Conservation (phyloP, 2,888 invertebrate species). For the Drosophila helvetica region DNA sequence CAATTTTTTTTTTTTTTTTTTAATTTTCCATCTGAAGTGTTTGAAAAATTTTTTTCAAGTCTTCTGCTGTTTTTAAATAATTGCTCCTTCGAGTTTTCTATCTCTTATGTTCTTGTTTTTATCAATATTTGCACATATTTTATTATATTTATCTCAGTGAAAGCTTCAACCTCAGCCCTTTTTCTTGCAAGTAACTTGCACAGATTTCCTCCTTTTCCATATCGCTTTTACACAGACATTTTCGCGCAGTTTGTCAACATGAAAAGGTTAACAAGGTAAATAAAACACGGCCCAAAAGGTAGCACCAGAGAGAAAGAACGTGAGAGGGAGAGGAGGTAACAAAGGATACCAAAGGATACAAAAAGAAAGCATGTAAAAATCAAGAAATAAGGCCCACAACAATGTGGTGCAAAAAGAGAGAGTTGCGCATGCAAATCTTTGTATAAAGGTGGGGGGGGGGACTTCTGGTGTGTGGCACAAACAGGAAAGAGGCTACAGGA, state of each 20-base stretch:
- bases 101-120: background rate
- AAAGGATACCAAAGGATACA: slow-evolving; percentile 9
- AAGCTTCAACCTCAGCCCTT: slow-evolving; percentile 30
- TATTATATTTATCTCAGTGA: slow-evolving; percentile 13
- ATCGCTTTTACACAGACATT: slow-evolving; percentile 37
- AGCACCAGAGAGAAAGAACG: slow-evolving; percentile 38
- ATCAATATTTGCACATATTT: no score
- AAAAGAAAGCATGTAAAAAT: slow-evolving; percentile 31
- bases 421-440: slow-evolving; percentile 29
- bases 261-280: slow-evolving; percentile 77
- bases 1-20: no score
- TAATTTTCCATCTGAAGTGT: background rate
- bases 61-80: no score
- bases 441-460: background rate
- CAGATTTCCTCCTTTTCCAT: slow-evolving; percentile 62
- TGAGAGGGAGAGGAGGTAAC: slow-evolving; percentile 24
- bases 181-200: slow-evolving; percentile 57
- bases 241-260: slow-evolving; percentile 67
- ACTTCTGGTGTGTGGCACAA: background rate
- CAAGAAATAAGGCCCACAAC: slow-evolving; percentile 53
- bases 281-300: slow-evolving; percentile 59
- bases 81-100: background rate
- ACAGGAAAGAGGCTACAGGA: slow-evolving; percentile 1
- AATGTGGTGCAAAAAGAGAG: slow-evolving; percentile 42
- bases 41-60: slow-evolving; percentile 22